Conservation (phyloP, 2,888 invertebrate genomes). For the Pantelozetes paolii region DNA sequence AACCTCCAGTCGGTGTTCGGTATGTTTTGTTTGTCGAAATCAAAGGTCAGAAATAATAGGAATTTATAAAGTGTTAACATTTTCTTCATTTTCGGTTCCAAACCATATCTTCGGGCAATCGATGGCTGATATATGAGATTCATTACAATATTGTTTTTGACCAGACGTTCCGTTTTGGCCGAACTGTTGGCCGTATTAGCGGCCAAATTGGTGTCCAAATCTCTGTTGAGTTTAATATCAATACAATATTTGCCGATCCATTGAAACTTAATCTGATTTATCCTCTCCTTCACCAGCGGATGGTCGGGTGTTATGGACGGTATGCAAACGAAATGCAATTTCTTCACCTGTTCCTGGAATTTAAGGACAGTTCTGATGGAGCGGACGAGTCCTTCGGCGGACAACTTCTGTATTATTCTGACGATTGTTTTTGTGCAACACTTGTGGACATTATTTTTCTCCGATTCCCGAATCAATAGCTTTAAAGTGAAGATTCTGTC, state of each 20-base stretch:
- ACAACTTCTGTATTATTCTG: slow-evolving; percentile 60
- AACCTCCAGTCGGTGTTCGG: slow-evolving; percentile 34
- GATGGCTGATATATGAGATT: slow-evolving; percentile 40
- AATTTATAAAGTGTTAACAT: slow-evolving; percentile 65
- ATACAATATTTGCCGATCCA: slow-evolving; percentile 52
- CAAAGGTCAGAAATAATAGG: slow-evolving; percentile 63
- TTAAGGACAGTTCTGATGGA: slow-evolving; percentile 57
- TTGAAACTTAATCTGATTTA: slow-evolving; percentile 63
- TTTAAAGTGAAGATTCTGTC: slow-evolving; percentile 53
- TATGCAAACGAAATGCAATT: slow-evolving; percentile 59
- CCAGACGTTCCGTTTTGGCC: neutral
- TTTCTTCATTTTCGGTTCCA: slow-evolving; percentile 62
- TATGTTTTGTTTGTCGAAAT: slow-evolving; percentile 18
- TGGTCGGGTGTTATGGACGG: slow-evolving; percentile 51
- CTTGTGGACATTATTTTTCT: slow-evolving; percentile 58
- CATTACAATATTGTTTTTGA: slow-evolving; percentile 4
- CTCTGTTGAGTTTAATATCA: slow-evolving; percentile 30
- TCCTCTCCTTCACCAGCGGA: slow-evolving; percentile 58
- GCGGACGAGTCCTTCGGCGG: slow-evolving; percentile 60
- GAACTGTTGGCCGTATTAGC: neutral
- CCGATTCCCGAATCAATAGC: slow-evolving; percentile 56
- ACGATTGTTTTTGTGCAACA: slow-evolving; percentile 65
- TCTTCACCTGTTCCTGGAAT: slow-evolving; percentile 55
- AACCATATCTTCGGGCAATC: slow-evolving; percentile 51
- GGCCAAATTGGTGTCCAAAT: neutral